These are phyloP conservation scores for Phaethon lepturus DNA, from an alignment of 2,113 vertebrate genomes.

Conservation along the genomic window DNA sequence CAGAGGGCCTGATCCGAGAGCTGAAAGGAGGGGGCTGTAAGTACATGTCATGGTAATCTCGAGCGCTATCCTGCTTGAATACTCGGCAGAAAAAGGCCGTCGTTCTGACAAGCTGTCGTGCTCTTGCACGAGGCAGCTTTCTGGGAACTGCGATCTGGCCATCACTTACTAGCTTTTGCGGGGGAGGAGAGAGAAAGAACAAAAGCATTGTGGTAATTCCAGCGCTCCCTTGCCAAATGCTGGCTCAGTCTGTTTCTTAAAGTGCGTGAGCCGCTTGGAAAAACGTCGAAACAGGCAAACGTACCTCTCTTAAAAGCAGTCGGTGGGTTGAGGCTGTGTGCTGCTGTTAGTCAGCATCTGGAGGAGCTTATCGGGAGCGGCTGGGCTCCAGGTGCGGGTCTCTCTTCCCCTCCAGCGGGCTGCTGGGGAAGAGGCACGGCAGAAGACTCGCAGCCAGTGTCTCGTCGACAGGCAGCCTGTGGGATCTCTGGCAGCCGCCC, in stretches of 20 bases:
- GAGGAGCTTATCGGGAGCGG: accelerated
- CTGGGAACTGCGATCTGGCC: not conserved
- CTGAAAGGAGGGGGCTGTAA: not conserved
- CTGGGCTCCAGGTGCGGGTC: not conserved
- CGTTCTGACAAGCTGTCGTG: not conserved
- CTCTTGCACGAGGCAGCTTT: not conserved
- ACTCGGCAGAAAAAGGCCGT: not conserved
- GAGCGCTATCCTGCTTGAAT: not conserved
- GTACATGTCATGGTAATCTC: not conserved
- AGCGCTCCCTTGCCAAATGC: not conserved
- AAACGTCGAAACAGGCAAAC: not conserved
- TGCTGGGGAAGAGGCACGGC: not conserved
- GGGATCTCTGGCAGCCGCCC: not conserved
- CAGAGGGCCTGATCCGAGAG: not conserved
- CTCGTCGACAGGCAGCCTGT: not conserved
- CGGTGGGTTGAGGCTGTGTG: accelerated
- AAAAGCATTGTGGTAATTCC: not conserved
- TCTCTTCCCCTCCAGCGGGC: not conserved
- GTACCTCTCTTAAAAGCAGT: not conserved
- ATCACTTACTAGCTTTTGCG: not conserved
- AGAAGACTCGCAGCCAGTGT: not conserved
- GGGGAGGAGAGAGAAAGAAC: not conserved
- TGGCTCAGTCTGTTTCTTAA: not conserved
- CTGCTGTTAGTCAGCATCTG: not conserved
- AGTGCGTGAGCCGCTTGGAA: not conserved